Base-by-base conservation (phyloP, 1,140 invertebrate genomes). In the Linepithema humile region DNA sequence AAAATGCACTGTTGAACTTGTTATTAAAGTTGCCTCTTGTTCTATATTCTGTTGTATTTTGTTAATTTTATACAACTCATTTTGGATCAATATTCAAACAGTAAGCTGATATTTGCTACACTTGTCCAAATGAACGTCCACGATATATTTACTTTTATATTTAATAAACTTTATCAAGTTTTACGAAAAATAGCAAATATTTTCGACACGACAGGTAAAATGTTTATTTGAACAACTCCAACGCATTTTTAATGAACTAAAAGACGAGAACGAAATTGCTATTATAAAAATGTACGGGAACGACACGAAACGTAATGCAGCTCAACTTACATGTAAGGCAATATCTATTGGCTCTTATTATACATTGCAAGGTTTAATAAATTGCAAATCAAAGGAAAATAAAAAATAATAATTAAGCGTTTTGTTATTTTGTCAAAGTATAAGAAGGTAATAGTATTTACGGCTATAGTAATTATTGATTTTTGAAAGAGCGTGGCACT, bases 201-300 rank as follows among this genome's bases (percentile, higher is more conserved):
- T 45, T 12, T 15, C 15, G 43, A 43, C 10, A 43, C 43, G 17
- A 59, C 12, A 75, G 55, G 3, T 62, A 2, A 62, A 62, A 17
- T 17, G 20, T 62, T 45, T 45, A 32, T 20, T 75, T 3, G 29
- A 17, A 0, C 38, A 62, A 1, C 38, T 75, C 3, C 26, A 62
- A 1, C 26, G 45, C 7, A 5, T 45, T 12, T 3, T 17, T 45
- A 45, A 74, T n/a, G 26, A 75, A 1, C 2, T 75, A 45, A 20
- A 48, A 17, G 38, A 75, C n/a, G n/a, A 60, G 38, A 75, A 75
- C 53, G 55, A 75, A 75, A 60, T 75, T 17, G 26, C 38, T 45
- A 75, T 75, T 3, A 60, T 75, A 20, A 48, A 45, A 20, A 29
- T 62, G n/a, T 75, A 45, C 62, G 43, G 43, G 12, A 20, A 10